A percentile compares a stretch with the other conserved stretches of the same genome.
Evolutionary conservation across 2,888 invertebrate species (phyloP).

Genomic region (Synergus umbraculus): DNA sequence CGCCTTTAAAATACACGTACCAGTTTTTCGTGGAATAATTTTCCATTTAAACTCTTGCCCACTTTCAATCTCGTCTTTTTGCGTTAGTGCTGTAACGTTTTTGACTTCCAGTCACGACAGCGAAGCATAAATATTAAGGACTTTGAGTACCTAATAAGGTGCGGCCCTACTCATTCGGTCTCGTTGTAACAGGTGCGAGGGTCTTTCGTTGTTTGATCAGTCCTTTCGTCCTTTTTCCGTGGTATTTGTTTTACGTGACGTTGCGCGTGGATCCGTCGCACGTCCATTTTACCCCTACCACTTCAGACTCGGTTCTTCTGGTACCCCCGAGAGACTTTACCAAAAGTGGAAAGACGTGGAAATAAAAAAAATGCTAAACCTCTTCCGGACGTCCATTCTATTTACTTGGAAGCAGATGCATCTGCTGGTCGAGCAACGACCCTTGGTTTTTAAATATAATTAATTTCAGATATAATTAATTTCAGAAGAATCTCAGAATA

Average conservation of each 20-base stretch:
- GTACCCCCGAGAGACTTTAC: constrained; percentile 28
- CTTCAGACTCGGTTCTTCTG: constrained; percentile 1
- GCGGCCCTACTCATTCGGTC: constrained; percentile 51
- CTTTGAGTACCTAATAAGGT: constrained; percentile 61
- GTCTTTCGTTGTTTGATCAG: constrained; percentile 69
- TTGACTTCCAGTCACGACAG: constrained; percentile 38
- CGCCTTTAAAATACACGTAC: constrained; percentile 21
- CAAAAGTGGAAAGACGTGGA: constrained; percentile 24
- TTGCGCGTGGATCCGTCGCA: constrained; percentile 45
- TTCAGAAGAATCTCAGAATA: neutral
- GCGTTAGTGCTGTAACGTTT: constrained; percentile 2
- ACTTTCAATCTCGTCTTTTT: constrained; percentile 20
- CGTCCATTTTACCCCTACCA: constrained; percentile 36
- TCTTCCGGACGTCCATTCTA: constrained; percentile 49
- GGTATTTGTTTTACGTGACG: constrained; percentile 57
- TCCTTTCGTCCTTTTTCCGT: constrained; percentile 56
- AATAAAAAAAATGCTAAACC: constrained; percentile 41
- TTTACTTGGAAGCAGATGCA: constrained; percentile 68
- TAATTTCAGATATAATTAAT: neutral
- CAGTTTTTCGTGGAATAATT: constrained; percentile 36
- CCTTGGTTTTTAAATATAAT: neutral
- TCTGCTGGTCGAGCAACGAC: constrained; percentile 50
- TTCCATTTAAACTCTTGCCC: constrained; percentile 23
- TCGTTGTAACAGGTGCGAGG: constrained; percentile 72
- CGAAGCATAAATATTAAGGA: constrained; percentile 38